Evolutionary conservation across 2,113 vertebrate genomes (phyloP).

Genomic region (Misgurnus mizolepis): DNA sequence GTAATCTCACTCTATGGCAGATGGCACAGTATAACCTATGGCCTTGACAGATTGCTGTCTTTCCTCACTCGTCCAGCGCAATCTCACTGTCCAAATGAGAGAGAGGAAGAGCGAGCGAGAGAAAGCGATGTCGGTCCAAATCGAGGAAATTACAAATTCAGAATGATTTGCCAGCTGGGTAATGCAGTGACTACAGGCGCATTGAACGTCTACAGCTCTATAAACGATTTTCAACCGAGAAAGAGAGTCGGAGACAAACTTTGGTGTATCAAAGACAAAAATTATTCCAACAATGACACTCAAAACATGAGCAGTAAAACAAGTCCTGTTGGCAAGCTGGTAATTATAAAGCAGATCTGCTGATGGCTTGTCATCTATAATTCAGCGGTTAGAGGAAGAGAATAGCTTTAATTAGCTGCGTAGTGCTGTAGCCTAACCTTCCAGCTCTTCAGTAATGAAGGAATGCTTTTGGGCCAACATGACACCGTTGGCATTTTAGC

Average conservation of each 20-base stretch:
- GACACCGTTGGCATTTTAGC: constrained; percentile 57
- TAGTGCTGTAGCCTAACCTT: constrained; percentile 61
- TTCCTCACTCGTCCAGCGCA: constrained; percentile 68
- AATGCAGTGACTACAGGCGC: constrained; percentile 19
- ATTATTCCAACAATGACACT: constrained; percentile 57
- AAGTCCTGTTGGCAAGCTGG: constrained; percentile 62
- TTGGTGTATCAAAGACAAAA: constrained; percentile 16
- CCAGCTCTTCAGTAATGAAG: constrained; percentile 51
- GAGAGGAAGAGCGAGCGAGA: constrained; percentile 53
- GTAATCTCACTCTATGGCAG: constrained; percentile 73
- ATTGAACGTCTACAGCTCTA: constrained; percentile 6
- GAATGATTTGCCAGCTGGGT: constrained; percentile 30
- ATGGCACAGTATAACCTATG: constrained; percentile 75
- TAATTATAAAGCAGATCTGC: constrained; percentile 67
- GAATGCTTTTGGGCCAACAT: constrained; percentile 55
- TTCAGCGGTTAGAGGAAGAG: constrained; percentile 68
- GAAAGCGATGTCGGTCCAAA: constrained; percentile 37
- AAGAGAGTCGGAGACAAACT: constrained; percentile 18
- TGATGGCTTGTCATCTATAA: constrained; percentile 74
- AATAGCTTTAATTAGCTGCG: constrained; percentile 72
- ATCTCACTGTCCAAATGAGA: constrained; percentile 47
- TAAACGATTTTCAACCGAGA: constrained; percentile 17
- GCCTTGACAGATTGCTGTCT: constrained; percentile 77
- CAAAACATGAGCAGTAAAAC: constrained; percentile 44
- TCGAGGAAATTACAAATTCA: constrained; percentile 45